phyloP scores from a whole-genome alignment of 2,797 vertebrate genomes.

The Lutjanus campechanus region DNA sequence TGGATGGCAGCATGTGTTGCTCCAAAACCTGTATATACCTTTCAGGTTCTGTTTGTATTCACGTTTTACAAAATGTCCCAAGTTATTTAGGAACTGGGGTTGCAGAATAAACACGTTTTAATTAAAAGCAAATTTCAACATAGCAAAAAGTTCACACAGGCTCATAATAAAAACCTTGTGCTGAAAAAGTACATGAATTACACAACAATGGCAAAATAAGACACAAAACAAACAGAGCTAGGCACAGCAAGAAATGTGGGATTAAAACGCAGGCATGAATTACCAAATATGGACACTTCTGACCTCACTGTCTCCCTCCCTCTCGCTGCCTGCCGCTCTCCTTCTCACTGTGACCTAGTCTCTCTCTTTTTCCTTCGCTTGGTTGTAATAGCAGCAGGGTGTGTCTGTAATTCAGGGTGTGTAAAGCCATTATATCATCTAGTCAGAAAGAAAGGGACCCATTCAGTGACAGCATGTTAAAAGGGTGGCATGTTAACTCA shows the following conservation, averaged over 20 bases:
- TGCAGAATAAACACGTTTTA: neutral
- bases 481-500: slow-evolving; percentile 57
- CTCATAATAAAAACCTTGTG: neutral
- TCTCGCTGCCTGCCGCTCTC: slow-evolving; percentile 47
- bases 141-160: neutral
- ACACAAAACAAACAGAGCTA: slow-evolving; percentile 47
- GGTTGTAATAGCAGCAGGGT: slow-evolving; percentile 79
- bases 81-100: too few relatives aligned
- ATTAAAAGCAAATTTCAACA: neutral
- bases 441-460: slow-evolving; percentile 69
- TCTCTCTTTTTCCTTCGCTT: slow-evolving; percentile 45
- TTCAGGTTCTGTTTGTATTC: too few relatives aligned
- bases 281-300: slow-evolving; percentile 86
- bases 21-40: too few relatives aligned
- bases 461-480: slow-evolving; percentile 67
- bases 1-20: too few relatives aligned
- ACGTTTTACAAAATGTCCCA: too few relatives aligned
- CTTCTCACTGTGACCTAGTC: slow-evolving; percentile 57
- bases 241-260: slow-evolving; percentile 36
- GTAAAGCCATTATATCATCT: slow-evolving; percentile 73
- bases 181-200: neutral
- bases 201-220: neutral
- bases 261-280: slow-evolving; percentile 72
- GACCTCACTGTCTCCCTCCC: slow-evolving; percentile 73
- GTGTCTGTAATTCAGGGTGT: slow-evolving; percentile 81